A percentile compares a stretch with the other conserved stretches of the same genome.
Evolutionary conservation across 1,140 invertebrate genomes (phyloP).

Genomic region (Drosophila rufa): DNA sequence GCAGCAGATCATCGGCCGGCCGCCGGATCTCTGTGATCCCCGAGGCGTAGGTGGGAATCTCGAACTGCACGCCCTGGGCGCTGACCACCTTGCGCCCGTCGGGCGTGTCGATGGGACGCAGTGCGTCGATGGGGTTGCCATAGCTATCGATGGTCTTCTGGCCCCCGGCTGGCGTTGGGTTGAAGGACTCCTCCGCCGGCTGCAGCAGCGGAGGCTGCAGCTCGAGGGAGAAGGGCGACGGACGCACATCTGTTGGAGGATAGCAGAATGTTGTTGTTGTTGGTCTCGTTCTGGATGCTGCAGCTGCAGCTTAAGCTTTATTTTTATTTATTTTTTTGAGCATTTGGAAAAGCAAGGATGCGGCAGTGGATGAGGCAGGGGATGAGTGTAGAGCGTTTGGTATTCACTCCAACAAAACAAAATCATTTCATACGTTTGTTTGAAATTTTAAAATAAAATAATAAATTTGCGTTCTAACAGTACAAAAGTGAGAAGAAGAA

Average conservation of each 20-base stretch:
- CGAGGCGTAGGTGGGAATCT: conserved; percentile 83
- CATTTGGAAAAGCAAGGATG: conserved; percentile 32
- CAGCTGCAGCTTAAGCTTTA: conserved; percentile 2
- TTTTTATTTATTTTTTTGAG: conserved; percentile 1
- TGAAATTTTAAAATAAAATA: no score
- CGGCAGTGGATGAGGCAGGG: conserved; percentile 3
- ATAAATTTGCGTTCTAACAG: no score
- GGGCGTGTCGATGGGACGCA: conserved; percentile 79
- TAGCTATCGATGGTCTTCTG: conserved; percentile 73
- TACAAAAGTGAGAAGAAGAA: no score
- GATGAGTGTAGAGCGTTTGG: neutral
- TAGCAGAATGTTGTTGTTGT: conserved; percentile 46
- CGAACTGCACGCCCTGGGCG: conserved; percentile 81
- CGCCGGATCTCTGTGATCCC: conserved; percentile 83
- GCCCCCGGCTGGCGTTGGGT: conserved; percentile 3
- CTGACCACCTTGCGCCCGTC: conserved; percentile 81
- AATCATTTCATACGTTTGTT: no score
- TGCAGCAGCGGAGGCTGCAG: conserved; percentile 74
- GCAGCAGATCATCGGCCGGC: conserved; percentile 78
- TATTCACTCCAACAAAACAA: no score
- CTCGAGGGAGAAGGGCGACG: conserved; percentile 79
- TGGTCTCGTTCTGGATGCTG: conserved; percentile 30
- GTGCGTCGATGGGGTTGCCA: conserved; percentile 76
- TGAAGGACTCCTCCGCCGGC: conserved; percentile 49
- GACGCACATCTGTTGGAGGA: conserved; percentile 78